Base-by-base conservation (phyloP, 2,113 vertebrate genomes). In the Jaculus jaculus region DNA sequence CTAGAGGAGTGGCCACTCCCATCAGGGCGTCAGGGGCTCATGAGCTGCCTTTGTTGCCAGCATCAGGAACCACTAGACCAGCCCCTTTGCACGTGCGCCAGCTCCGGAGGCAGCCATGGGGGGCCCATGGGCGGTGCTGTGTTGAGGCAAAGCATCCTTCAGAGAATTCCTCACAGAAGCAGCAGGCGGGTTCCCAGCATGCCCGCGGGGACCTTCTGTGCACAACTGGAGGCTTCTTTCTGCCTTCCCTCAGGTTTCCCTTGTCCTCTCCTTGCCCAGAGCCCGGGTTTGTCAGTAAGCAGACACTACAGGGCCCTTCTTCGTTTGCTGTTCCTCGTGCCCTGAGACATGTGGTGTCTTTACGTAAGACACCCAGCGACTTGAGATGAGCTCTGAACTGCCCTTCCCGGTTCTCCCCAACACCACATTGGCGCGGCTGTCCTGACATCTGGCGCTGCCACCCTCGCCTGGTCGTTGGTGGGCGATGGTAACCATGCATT, bases 41-140 rank as follows among this genome's bases (percentile, higher is more conserved):
- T 91, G 97, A 12, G 72, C 87, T 34, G 72, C 23, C 83, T 34
- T 95, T 92, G 51, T 5, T 23, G 96, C 94, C 89, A 96, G 89
- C 73, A 66, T 69, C 37, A 78, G 63, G 94, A 95, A 94, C 91
- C 95, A 63, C 51, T 58, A 90, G 39, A 39, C 42, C 51, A 7
- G 16, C 16, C 84, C 21, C 42, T 15, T 54, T 7, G 26, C 26
- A 37, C 63, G 28, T 1, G 18, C 26, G 37, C 83, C 66, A 80
- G 39, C 74, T 90, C 60, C 16, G 34, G 42, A 37, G 63, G 74
- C 85, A 89, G 91, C 80, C 81, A 79, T 23, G 30, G 7, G 30
- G 7, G 96, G 78, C 18, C 32, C 42, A 10, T 1, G 63, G 10
- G 65, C 84, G 47, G 5, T 11, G 5, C n/a, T 74, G 17, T 42